phyloP scores from a whole-genome alignment of 2,888 invertebrate genomes.

The Ophioninae sp. region DNA sequence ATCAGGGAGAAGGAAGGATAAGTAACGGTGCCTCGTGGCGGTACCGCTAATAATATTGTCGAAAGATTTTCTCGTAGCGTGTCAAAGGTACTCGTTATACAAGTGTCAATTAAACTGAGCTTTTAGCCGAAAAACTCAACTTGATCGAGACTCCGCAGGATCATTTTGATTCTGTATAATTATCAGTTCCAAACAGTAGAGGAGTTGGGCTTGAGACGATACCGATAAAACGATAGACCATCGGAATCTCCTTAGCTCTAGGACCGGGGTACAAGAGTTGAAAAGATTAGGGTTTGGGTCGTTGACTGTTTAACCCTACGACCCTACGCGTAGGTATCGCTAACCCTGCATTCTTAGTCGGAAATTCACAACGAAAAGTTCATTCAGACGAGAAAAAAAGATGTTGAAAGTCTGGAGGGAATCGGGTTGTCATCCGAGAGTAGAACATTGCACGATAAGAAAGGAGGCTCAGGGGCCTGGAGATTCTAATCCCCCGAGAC shows the following conservation, averaged over 20 bases:
- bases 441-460: constrained; percentile 46
- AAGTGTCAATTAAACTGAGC: not conserved
- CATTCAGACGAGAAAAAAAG: too few relatives aligned
- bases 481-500: constrained; percentile 44
- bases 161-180: not conserved
- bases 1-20: constrained; percentile 53
- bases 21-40: constrained; percentile 52
- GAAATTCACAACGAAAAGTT: too few relatives aligned
- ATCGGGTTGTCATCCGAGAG: constrained; percentile 53
- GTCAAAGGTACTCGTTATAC: constrained; percentile 30
- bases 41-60: constrained; percentile 56
- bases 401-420: not conserved
- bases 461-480: constrained; percentile 40
- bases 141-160: not conserved
- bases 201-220: too few relatives aligned
- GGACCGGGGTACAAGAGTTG: too few relatives aligned
- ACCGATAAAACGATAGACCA: too few relatives aligned
- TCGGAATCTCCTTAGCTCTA: too few relatives aligned
- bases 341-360: too few relatives aligned
- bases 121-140: not conserved
- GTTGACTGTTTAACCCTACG: too few relatives aligned
- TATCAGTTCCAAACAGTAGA: not conserved
- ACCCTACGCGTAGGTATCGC: too few relatives aligned
- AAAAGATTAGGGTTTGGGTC: too few relatives aligned
- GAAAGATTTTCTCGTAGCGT: constrained; percentile 37